Percentiles rank a stretch among this genome's conserved stretches.
These are phyloP conservation scores for Druon quercuslanigerum DNA, from an alignment of 1,140 invertebrate species.

Conservation along the genomic window DNA sequence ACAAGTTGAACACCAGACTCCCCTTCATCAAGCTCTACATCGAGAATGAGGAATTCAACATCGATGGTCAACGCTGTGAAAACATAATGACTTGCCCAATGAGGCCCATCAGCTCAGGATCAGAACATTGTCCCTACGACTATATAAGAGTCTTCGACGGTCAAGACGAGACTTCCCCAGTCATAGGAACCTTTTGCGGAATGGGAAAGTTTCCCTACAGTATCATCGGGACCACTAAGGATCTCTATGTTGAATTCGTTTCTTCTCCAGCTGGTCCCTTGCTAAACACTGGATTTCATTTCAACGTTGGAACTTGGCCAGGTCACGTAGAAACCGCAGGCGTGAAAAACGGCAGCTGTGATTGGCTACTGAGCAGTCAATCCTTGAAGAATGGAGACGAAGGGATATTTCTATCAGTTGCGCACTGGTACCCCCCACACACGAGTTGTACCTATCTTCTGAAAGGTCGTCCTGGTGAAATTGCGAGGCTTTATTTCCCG, in stretches of 20 bases:
- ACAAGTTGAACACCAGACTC: constrained; percentile 89
- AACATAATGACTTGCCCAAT: constrained; percentile 97
- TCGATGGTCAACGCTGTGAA: constrained; percentile 94
- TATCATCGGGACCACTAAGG: constrained; percentile 92
- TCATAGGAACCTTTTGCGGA: constrained; percentile 94
- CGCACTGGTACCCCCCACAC: constrained; percentile 94
- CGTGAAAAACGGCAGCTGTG: constrained; percentile 88
- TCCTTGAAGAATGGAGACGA: constrained; percentile 86
- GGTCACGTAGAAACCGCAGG: constrained; percentile 91
- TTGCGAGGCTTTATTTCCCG: constrained; percentile 91
- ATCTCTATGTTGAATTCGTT: constrained; percentile 93
- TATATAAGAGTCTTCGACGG: constrained; percentile 94
- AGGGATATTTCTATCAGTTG: constrained; percentile 91
- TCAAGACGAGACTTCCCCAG: constrained; percentile 87
- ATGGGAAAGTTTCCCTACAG: constrained; percentile 96
- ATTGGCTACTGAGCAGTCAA: constrained; percentile 90
- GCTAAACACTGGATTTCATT: constrained; percentile 93
- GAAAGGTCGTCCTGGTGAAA: constrained; percentile 87
- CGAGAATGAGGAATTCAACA: constrained; percentile 94
- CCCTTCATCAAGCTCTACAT: constrained; percentile 94
- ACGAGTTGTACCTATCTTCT: constrained; percentile 93
- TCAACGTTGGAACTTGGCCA: constrained; percentile 95
- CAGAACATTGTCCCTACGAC: constrained; percentile 92
- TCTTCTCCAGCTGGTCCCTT: constrained; percentile 91
- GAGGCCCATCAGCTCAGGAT: constrained; percentile 89